A percentile compares a stretch with the other conserved stretches of the same genome.
phyloP scores from a whole-genome alignment of 2,797 vertebrate genomes.

The Sebastes nivosus region DNA sequence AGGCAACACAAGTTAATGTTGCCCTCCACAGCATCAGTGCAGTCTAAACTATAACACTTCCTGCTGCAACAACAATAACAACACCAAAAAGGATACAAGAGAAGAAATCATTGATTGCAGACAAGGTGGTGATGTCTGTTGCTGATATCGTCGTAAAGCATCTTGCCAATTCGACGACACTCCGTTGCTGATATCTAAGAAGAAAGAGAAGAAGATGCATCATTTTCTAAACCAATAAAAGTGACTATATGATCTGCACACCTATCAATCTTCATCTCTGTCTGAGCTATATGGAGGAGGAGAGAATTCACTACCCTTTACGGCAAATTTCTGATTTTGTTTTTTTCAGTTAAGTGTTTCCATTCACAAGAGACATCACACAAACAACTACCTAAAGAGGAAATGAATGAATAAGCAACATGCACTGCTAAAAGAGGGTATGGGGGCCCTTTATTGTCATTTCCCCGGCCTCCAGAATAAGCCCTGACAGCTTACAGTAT shows the following conservation, averaged over 20 bases:
- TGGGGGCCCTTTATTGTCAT: not conserved
- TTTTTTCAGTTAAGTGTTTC: not conserved
- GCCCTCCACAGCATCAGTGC: not conserved
- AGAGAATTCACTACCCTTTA: not conserved
- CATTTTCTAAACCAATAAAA: not conserved
- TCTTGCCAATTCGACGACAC: slow-evolving; percentile 71
- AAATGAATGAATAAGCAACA: not conserved
- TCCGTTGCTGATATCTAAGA: slow-evolving; percentile 85
- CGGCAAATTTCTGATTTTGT: not conserved
- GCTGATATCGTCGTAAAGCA: slow-evolving; percentile 72
- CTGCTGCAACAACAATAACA: not conserved
- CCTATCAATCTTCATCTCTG: not conserved
- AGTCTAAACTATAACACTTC: slow-evolving; percentile 3
- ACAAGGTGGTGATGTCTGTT: slow-evolving; percentile 85
- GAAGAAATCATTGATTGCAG: slow-evolving; percentile 90
- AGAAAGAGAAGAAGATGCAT: slow-evolving; percentile 16
- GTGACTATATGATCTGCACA: not conserved
- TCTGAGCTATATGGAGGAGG: not conserved
- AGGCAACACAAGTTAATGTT: slow-evolving; percentile 11
- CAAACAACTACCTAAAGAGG: not conserved
- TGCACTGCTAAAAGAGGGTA: not conserved
- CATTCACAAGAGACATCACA: not conserved
- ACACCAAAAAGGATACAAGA: slow-evolving; percentile 88
- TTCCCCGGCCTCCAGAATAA: slow-evolving; percentile 7
- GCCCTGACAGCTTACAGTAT: slow-evolving; percentile 31